Base-by-base conservation (phyloP, 2,113 vertebrate species). In the Uria aalge region DNA sequence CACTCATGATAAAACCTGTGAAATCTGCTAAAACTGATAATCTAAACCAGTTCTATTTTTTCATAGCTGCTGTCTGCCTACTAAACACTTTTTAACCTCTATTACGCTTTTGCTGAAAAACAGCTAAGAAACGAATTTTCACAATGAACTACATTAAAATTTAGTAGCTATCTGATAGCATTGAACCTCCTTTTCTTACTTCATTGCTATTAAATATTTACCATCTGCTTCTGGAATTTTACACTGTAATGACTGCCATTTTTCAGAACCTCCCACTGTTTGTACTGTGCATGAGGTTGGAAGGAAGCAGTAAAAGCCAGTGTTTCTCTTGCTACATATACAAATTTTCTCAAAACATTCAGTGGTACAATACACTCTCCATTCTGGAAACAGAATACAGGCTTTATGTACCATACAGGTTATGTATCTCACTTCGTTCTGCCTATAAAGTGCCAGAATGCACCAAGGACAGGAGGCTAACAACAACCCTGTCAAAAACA, bases 121-220 rank as follows among this genome's bases (percentile, higher is more conserved):
- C 11, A 85, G 27, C 6, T 30, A 50, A 67, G 38, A 75, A 74
- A 82, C 10, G 53, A 52, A 66, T 83, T 91, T 94, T 94, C 6
- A 24, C 55, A 86, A 80, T 57, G 48, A 91, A 66, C 18, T 62
- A 40, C 76, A 77, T 73, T 84, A 89, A 62, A 92, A 86, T 14
- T 56, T 52, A 66, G 34, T 56, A 66, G 15, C 8, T 73, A 73
- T 40, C 34, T 57, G 41, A 84, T 84, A 45, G 72, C 73, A 69
- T 64, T 0, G 1, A 59, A 67, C 15, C 15, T 83, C 36, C 36
- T 80, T 94, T 91, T 76, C 57, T 87, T 84, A 47, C 30, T 91
- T 77, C 18, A 38, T 41, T 95, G 63, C 40, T 80, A 86, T 84
- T 86, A 92, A 92, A 89, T 84, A 96, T 89, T 92, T 92, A 53